Conservation (phyloP, 2,113 vertebrate genomes). For the Gnathonemus echidnorhynchus region DNA sequence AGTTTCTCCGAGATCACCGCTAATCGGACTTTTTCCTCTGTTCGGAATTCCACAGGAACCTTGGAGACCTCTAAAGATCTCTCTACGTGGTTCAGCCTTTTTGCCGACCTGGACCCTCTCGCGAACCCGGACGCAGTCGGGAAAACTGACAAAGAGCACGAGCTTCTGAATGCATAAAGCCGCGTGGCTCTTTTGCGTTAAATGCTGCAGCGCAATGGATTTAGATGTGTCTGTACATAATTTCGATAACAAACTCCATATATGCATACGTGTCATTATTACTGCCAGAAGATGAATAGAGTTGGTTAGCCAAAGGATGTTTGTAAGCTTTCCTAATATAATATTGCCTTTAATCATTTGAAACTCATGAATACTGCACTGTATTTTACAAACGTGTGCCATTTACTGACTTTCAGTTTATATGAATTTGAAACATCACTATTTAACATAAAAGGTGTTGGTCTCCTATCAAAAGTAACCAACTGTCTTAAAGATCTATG, state of each 20-base stretch:
- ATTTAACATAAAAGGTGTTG: not conserved
- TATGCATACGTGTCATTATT: not conserved
- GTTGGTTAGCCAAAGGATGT: conserved; percentile 20
- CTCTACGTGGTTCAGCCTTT: conserved; percentile 90
- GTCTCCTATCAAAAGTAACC: not conserved
- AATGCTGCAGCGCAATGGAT: not conserved
- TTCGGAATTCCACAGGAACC: conserved; percentile 56
- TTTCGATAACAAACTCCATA: not conserved
- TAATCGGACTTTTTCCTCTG: not conserved
- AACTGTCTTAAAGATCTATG: not conserved
- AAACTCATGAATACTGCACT: not conserved
- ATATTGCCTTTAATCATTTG: conserved; percentile 3
- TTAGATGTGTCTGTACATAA: not conserved
- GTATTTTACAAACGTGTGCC: conserved; percentile 2
- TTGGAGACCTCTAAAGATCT: conserved; percentile 69
- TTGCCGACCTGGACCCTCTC: conserved; percentile 90
- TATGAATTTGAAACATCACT: not conserved
- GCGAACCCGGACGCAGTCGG: conserved; percentile 91
- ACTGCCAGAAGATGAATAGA: not conserved
- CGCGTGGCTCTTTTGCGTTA: not conserved
- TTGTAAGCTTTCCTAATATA: not conserved
- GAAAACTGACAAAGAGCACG: conserved; percentile 76
- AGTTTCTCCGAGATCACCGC: not conserved
- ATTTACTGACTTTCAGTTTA: not conserved
- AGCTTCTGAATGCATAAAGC: conserved; percentile 82